Percentiles rank a stretch among this genome's conserved stretches.
Conservation (phyloP, 2,113 vertebrate genomes). For the Tringa solitaria region DNA sequence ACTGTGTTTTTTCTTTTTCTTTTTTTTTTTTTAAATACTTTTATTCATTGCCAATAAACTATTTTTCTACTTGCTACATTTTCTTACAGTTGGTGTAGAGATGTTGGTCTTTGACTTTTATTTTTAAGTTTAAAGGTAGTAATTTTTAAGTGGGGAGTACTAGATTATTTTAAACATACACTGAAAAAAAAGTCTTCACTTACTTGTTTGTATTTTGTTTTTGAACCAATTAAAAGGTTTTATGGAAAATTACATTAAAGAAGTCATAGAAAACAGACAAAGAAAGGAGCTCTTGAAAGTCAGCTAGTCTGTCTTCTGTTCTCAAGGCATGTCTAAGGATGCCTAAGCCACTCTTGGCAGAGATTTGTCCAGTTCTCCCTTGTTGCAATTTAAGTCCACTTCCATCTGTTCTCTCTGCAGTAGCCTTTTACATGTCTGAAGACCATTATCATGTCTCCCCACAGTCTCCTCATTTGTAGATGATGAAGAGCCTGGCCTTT, state of each 20-base stretch:
- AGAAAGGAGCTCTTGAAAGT: neutral
- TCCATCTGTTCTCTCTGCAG: neutral
- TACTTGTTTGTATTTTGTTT: neutral
- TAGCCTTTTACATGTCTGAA: neutral
- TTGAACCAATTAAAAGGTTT: neutral
- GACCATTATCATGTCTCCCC: neutral
- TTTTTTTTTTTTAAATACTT: neutral
- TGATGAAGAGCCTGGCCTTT: neutral
- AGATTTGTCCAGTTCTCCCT: neutral
- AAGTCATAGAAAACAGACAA: neutral
- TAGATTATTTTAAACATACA: neutral
- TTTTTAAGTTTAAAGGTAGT: neutral
- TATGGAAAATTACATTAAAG: neutral
- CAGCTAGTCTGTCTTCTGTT: neutral
- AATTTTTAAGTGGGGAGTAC: neutral
- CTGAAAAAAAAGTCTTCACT: neutral
- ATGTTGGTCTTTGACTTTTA: neutral
- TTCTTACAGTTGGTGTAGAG: neutral
- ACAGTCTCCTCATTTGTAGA: neutral
- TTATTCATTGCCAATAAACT: neutral
- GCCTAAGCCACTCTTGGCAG: neutral
- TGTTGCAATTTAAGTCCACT: neutral
- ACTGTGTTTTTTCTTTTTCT: neutral
- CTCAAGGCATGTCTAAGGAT: neutral
- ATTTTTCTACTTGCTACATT: neutral